phyloP scores from a whole-genome alignment of 2,888 invertebrate genomes.

The Stenoptilia bipunctidactyla region DNA sequence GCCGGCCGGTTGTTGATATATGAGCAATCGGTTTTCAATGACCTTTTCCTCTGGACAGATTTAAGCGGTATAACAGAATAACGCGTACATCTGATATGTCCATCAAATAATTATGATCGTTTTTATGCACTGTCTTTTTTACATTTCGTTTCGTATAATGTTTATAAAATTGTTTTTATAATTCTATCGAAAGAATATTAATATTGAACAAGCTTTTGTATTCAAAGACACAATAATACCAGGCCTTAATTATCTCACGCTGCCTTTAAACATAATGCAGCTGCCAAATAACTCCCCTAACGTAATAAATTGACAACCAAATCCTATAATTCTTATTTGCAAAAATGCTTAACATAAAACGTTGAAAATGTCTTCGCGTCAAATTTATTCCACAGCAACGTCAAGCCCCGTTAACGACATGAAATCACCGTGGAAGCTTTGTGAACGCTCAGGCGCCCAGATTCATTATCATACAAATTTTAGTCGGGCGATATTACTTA shows the following conservation, averaged over 20 bases:
- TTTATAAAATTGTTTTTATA: too few species aligned
- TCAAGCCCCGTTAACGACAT: conserved; percentile 15
- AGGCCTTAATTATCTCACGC: too few species aligned
- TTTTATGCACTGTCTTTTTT: background rate
- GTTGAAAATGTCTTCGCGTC: conserved; percentile 4
- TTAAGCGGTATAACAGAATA: conserved; percentile 37
- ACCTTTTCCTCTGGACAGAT: conserved; percentile 35
- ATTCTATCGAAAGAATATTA: too few species aligned
- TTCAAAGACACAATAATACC: too few species aligned
- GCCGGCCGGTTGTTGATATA: conserved; percentile 19
- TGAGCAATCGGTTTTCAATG: conserved; percentile 50
- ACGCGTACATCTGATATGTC: conserved; percentile 44
- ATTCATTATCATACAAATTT: conserved; percentile 52
- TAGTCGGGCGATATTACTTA: conserved; percentile 44
- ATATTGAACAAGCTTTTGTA: too few species aligned
- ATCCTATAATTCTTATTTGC: conserved; percentile 1
- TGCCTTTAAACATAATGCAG: too few species aligned
- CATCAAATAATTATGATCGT: conserved; percentile 34
- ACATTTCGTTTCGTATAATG: too few species aligned
- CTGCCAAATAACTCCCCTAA: too few species aligned
- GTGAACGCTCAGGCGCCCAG: conserved; percentile 23
- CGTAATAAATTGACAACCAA: background rate
- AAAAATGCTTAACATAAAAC: conserved; percentile 1
- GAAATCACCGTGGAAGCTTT: conserved; percentile 25
- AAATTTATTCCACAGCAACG: conserved; percentile 1